These are phyloP conservation scores for Polietes domitor DNA, from an alignment of 2,888 invertebrate species.

Conservation along the genomic window DNA sequence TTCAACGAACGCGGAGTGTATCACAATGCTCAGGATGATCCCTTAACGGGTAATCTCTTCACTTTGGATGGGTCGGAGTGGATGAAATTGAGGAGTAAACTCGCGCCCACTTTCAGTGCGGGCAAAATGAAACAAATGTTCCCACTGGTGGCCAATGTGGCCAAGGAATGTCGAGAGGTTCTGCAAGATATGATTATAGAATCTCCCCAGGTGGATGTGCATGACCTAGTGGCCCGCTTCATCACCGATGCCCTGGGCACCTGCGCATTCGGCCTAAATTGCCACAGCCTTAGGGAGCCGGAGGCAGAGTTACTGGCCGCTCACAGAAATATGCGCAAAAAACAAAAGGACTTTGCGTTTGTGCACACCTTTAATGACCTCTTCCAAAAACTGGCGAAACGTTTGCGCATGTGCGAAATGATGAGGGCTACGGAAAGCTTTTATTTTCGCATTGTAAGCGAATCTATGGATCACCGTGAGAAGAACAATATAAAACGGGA, in stretches of 20 bases:
- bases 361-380: conserved; percentile 65
- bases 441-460: conserved; percentile 75
- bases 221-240: conserved; percentile 78
- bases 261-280: conserved; percentile 81
- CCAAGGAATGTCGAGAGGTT: conserved; percentile 70
- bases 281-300: conserved; percentile 79
- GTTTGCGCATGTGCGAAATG: conserved; percentile 70
- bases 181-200: conserved; percentile 59
- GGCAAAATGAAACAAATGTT: conserved; percentile 82
- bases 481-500: conserved; percentile 75
- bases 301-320: conserved; percentile 77
- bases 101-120: conserved; percentile 81
- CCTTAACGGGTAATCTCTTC: conserved; percentile 77
- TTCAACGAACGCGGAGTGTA: conserved; percentile 78
- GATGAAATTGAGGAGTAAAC: conserved; percentile 76
- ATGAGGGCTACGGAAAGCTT: conserved; percentile 71
- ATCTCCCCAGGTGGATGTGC: conserved; percentile 77
- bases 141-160: conserved; percentile 72
- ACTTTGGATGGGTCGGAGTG: conserved; percentile 75
- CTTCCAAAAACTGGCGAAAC: conserved; percentile 70
- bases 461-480: conserved; percentile 78
- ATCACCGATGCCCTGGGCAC: conserved; percentile 82
- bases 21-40: conserved; percentile 77
- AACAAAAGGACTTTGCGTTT: conserved; percentile 55
- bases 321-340: conserved; percentile 69